Conservation (phyloP, 2,797 vertebrate genomes). For the Microctenopoma steveboyesi region DNA sequence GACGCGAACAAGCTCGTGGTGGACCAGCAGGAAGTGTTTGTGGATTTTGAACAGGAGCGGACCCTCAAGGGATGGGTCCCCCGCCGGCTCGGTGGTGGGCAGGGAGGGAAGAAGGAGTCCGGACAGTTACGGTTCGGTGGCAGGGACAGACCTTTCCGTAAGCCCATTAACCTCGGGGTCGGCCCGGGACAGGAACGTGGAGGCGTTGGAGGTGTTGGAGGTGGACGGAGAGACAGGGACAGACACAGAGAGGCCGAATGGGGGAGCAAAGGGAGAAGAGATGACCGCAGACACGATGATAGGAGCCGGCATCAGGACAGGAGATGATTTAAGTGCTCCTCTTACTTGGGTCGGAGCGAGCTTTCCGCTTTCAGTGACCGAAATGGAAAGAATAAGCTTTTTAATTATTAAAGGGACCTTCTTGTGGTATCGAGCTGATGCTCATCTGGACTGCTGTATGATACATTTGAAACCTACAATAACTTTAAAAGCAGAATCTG, state of each 20-base stretch:
- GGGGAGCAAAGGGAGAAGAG: slow-evolving; percentile 80
- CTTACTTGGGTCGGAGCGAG: background rate
- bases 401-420: no score
- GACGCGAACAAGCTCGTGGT: slow-evolving; percentile 93
- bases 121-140: slow-evolving; percentile 97
- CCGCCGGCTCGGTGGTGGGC: slow-evolving; percentile 91
- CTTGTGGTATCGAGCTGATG: no score
- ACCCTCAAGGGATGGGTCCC: slow-evolving; percentile 94
- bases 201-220: slow-evolving; percentile 56
- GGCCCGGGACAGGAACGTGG: slow-evolving; percentile 68
- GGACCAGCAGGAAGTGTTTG: slow-evolving; percentile 93
- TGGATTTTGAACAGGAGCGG: slow-evolving; percentile 94
- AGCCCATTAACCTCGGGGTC: slow-evolving; percentile 89
- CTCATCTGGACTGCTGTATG: no score
- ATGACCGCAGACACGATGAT: slow-evolving; percentile 75
- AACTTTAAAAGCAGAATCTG: no score
- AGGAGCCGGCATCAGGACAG: slow-evolving; percentile 68
- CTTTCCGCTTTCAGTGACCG: background rate
- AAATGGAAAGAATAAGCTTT: background rate
- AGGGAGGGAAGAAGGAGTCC: slow-evolving; percentile 96
- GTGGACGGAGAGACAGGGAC: slow-evolving; percentile 54
- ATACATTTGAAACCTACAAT: no score
- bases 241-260: slow-evolving; percentile 80
- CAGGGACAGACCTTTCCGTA: slow-evolving; percentile 94
- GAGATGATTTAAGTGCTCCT: slow-evolving; percentile 45